These are phyloP conservation scores for Pseudomyrmex cubaensis DNA, from an alignment of 1,140 invertebrate genomes.

Conservation along the genomic window DNA sequence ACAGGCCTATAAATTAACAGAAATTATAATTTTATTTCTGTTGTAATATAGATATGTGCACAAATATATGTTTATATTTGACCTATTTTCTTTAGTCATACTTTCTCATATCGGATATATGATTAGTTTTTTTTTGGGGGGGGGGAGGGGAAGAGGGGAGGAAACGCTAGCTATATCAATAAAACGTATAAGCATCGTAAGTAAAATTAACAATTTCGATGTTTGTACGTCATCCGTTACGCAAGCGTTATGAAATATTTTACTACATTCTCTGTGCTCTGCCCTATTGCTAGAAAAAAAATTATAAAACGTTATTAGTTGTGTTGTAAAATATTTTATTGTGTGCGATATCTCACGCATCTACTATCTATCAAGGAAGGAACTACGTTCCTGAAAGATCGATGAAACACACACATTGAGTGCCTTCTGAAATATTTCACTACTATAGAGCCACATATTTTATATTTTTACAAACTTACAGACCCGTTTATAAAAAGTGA, in stretches of 20 bases:
- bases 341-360: constrained; percentile 7
- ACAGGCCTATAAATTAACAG: too few relatives aligned
- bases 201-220: background rate
- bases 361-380: constrained; percentile 19
- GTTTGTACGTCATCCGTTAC: background rate
- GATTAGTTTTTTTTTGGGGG: too few relatives aligned
- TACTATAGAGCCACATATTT: constrained; percentile 24
- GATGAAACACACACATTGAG: constrained; percentile 59
- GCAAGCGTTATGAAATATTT: constrained; percentile 12
- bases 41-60: too few relatives aligned
- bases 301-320: constrained; percentile 12
- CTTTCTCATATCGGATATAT: too few relatives aligned
- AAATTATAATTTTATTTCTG: too few relatives aligned
- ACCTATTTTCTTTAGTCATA: too few relatives aligned
- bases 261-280: constrained; percentile 2
- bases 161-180: too few relatives aligned
- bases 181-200: background rate
- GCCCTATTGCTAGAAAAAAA: constrained; percentile 5
- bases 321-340: constrained; percentile 36
- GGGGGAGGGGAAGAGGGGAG: too few relatives aligned
- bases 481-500: constrained; percentile 17
- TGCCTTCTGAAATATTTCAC: constrained; percentile 77
- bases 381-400: constrained; percentile 63
- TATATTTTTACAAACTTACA: constrained; percentile 28
- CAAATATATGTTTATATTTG: too few relatives aligned